Conservation (phyloP, 2,888 invertebrate genomes). For the Ormyrus pomaceus region DNA sequence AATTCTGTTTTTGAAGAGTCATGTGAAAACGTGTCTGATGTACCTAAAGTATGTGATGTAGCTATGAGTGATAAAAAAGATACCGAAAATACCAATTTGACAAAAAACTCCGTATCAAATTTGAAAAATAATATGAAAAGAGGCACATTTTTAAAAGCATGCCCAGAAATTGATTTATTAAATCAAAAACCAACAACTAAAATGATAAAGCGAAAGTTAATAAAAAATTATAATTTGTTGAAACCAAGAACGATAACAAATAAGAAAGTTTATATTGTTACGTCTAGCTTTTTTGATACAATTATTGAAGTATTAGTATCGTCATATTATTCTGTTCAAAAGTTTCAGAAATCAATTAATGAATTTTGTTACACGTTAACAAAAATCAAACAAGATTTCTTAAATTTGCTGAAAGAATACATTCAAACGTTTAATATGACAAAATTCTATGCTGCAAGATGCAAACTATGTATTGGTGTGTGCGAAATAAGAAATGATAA, state of each 20-base stretch:
- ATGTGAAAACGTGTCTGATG: too few species aligned
- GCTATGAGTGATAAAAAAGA: too few species aligned
- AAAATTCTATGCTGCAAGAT: conserved; percentile 2
- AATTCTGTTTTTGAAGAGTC: background rate
- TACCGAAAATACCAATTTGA: too few species aligned
- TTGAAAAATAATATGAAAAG: conserved; percentile 1
- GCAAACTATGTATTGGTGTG: background rate
- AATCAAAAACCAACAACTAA: background rate
- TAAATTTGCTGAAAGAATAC: conserved; percentile 4
- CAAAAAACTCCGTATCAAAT: background rate
- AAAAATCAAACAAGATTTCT: conserved; percentile 8
- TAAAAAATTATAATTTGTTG: conserved; percentile 11
- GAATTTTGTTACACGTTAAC: conserved; percentile 4
- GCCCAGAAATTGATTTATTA: conserved; percentile 5
- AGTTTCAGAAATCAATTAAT: conserved; percentile 7
- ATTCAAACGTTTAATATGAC: conserved; percentile 8
- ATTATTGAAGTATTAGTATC: background rate
- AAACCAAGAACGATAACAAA: background rate
- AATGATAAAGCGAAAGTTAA: background rate
- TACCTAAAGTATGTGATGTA: too few species aligned
- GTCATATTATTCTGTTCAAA: background rate
- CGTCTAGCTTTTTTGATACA: conserved; percentile 4
- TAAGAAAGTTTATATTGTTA: background rate
- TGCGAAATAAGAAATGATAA: conserved; percentile 7
- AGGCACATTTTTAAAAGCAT: background rate